Conservation (phyloP, 2,888 invertebrate species). For the Sacculina carcini region DNA sequence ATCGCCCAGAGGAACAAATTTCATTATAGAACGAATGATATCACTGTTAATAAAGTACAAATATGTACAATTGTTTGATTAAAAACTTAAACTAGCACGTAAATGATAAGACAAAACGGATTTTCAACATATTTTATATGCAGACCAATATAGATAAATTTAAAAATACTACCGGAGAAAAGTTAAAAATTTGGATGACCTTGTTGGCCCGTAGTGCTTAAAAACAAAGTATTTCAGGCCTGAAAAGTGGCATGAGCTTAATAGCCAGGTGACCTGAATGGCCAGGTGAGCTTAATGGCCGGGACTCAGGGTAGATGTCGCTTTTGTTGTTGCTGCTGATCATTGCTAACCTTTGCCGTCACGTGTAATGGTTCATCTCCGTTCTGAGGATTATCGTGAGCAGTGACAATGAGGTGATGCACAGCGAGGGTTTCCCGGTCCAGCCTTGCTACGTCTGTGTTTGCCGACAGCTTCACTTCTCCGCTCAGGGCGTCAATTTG, state of each 20-base stretch:
- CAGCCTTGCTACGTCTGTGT: conserved; percentile 34
- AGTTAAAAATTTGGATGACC: background rate
- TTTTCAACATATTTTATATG: background rate
- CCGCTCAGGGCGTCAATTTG: conserved; percentile 29
- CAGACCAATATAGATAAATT: background rate
- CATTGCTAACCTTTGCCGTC: conserved; percentile 26
- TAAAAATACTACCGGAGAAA: too few species aligned
- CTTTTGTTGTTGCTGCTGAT: too few species aligned
- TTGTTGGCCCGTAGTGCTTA: background rate
- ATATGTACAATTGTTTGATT: too few species aligned
- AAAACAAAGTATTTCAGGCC: background rate
- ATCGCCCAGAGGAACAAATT: too few species aligned
- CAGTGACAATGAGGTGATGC: conserved; percentile 39
- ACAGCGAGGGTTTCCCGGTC: conserved; percentile 44
- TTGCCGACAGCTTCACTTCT: conserved; percentile 32
- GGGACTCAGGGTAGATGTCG: too few species aligned
- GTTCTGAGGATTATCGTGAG: conserved; percentile 42
- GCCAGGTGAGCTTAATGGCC: too few species aligned
- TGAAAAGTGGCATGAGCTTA: too few species aligned
- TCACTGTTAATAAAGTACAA: too few species aligned
- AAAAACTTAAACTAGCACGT: too few species aligned
- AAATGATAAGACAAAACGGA: background rate
- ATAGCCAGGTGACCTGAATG: too few species aligned
- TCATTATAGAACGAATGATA: too few species aligned
- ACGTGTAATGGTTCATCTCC: conserved; percentile 38